phyloP scores from a whole-genome alignment of 2,797 vertebrate species.

The Sebastes reedi region DNA sequence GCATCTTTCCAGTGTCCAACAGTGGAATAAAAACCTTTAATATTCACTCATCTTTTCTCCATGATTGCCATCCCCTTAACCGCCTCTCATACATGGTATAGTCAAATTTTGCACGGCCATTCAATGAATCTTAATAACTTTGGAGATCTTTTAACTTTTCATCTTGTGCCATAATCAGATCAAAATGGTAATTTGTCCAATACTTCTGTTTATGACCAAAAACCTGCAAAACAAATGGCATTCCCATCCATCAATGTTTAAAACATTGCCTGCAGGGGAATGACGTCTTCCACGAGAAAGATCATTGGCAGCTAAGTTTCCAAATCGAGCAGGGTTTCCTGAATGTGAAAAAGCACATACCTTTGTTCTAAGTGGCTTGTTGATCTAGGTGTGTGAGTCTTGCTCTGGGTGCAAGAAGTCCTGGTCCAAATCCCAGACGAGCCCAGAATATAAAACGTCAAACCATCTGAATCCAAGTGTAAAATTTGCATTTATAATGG shows the following conservation, averaged over 20 bases:
- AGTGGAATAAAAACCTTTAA: not conserved
- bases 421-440: not conserved
- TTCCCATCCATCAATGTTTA: no score
- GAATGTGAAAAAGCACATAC: no score
- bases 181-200: not conserved
- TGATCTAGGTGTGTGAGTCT: no score
- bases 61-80: not conserved
- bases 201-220: not conserved
- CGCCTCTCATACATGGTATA: not conserved
- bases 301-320: not conserved
- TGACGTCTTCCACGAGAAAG: not conserved
- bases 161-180: not conserved
- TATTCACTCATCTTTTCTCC: not conserved
- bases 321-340: not conserved
- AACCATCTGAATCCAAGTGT: not conserved
- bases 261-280: no score
- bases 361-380: no score
- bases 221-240: no score
- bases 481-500: not conserved
- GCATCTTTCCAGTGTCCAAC: not conserved
- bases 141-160: not conserved
- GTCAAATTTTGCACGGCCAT: not conserved
- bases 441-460: not conserved
- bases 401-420: not conserved
- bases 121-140: not conserved